Evolutionary conservation across 2,888 invertebrate species (phyloP).

Genomic region (Phortica okadai): DNA sequence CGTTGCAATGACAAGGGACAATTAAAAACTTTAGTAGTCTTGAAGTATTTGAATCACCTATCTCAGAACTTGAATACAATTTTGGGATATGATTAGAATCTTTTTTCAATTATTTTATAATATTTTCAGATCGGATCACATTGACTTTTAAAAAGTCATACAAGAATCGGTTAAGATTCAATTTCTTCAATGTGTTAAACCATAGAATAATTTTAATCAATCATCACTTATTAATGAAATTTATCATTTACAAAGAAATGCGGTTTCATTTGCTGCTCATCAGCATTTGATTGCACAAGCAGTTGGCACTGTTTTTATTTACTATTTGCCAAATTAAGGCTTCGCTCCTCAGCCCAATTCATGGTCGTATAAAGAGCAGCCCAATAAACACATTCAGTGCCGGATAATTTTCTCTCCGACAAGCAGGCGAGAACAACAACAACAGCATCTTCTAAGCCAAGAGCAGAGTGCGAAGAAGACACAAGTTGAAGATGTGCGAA

Average conservation of each 20-base stretch:
- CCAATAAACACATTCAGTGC: not conserved
- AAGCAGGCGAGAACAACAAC: not conserved
- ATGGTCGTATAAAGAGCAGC: slow-evolving; percentile 42
- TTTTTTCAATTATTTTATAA: no score
- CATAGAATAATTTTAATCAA: slow-evolving; percentile 36
- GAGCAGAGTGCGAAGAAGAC: not conserved
- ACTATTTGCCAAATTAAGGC: slow-evolving; percentile 44
- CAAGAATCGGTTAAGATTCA: not conserved
- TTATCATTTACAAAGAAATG: slow-evolving; percentile 48
- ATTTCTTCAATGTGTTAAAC: no score
- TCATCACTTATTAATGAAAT: slow-evolving; percentile 26
- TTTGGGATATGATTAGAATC: no score
- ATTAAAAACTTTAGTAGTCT: no score
- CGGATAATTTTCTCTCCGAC: not conserved
- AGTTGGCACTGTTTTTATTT: slow-evolving; percentile 60
- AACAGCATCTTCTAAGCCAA: no score
- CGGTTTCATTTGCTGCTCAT: slow-evolving; percentile 57
- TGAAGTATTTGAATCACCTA: no score
- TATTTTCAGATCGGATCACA: not conserved
- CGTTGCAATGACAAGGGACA: no score
- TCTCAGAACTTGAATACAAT: no score
- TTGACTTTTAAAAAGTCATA: not conserved
- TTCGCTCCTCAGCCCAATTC: slow-evolving; percentile 1
- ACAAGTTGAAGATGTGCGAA: slow-evolving; percentile 3
- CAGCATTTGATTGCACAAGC: slow-evolving; percentile 50